Conservation (phyloP, 1,140 invertebrate genomes). For the Mamestra configurata region DNA sequence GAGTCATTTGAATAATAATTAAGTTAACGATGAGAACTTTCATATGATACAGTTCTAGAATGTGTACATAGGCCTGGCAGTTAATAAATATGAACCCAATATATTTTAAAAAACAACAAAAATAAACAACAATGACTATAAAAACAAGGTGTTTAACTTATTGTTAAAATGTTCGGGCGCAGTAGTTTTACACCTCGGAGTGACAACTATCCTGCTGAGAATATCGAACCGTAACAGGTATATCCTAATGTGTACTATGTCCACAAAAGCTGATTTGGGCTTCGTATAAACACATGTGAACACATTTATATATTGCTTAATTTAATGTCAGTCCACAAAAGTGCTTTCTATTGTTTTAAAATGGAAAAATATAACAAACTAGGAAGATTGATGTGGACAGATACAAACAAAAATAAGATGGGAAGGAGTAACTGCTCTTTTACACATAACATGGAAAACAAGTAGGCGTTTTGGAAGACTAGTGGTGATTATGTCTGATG, state of each 20-base stretch:
- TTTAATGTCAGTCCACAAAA: constrained; percentile 42
- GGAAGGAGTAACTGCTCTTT: neutral
- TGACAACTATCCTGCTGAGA: constrained; percentile 1
- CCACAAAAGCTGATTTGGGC: constrained; percentile 19
- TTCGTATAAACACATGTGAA: constrained; percentile 27
- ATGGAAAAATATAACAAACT: constrained; percentile 4
- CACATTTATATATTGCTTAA: constrained; percentile 44
- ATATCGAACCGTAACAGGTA: constrained; percentile 16
- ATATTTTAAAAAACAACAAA: neutral
- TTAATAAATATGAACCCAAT: neutral
- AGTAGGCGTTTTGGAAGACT: no score
- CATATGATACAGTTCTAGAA: neutral
- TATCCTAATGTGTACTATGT: constrained; percentile 17
- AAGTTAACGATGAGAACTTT: no score
- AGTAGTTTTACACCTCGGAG: constrained; percentile 28
- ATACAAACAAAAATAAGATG: neutral
- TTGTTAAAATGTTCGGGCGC: neutral
- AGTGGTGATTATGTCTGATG: neutral
- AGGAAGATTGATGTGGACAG: neutral
- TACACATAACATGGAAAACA: no score
- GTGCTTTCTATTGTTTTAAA: neutral
- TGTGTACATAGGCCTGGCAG: neutral
- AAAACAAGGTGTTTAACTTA: neutral
- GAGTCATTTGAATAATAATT: no score
- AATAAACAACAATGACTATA: neutral